A percentile compares a stretch with the other conserved stretches of the same genome.
These are phyloP conservation scores for Prionace glauca DNA, from an alignment of 2,797 vertebrate genomes.

Conservation along the genomic window DNA sequence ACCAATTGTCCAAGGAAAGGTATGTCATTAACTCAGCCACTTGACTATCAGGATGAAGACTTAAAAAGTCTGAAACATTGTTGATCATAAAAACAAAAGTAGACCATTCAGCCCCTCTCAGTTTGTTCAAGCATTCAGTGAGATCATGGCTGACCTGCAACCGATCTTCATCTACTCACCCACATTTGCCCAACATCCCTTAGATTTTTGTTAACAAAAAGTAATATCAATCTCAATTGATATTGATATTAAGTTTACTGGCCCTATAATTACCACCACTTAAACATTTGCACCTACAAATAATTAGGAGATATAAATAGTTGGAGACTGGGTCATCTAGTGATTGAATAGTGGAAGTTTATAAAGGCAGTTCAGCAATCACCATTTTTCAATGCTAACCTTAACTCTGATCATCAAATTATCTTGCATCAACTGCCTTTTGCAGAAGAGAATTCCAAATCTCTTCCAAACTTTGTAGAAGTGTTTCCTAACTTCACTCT, in stretches of 20 bases:
- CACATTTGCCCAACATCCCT: no score
- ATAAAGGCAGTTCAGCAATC: background rate
- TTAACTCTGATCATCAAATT: background rate
- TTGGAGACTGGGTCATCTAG: background rate
- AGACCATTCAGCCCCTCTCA: no score
- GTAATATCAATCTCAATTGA: no score
- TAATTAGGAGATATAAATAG: background rate
- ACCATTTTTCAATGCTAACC: background rate
- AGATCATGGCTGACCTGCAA: no score
- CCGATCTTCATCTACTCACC: no score
- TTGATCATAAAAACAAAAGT: background rate
- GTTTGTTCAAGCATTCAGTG: no score
- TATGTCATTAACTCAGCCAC: background rate
- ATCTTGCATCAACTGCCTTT: background rate
- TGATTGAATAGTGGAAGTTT: background rate
- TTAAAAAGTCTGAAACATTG: background rate
- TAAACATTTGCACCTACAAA: background rate
- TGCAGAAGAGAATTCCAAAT: background rate
- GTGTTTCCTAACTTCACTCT: background rate
- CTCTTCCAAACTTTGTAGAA: background rate
- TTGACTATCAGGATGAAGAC: background rate
- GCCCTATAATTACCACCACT: background rate
- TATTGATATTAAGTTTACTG: no score
- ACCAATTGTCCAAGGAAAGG: background rate
- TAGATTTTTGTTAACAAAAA: no score